phyloP scores from a whole-genome alignment of 2,888 invertebrate genomes.

The Eulithis prunata region DNA sequence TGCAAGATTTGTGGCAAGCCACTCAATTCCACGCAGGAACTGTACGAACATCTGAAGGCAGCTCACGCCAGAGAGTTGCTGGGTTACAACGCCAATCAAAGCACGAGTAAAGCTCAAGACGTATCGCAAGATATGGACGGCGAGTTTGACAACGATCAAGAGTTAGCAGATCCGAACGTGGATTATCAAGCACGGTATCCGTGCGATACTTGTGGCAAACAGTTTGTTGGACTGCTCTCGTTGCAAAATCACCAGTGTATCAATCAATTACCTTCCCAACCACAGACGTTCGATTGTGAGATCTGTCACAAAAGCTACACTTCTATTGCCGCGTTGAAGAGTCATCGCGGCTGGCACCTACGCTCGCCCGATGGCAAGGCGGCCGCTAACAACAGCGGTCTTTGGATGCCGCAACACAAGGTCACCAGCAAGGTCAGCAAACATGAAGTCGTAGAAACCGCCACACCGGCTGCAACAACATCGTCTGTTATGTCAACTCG shows the following conservation, averaged over 20 bases:
- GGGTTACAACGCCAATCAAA: slow-evolving; percentile 77
- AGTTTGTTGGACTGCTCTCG: slow-evolving; percentile 80
- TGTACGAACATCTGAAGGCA: slow-evolving; percentile 86
- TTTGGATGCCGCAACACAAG: slow-evolving; percentile 83
- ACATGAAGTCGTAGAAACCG: slow-evolving; percentile 73
- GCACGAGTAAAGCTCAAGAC: slow-evolving; percentile 67
- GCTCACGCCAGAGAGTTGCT: slow-evolving; percentile 82
- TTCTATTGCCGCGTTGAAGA: slow-evolving; percentile 86
- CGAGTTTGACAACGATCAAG: slow-evolving; percentile 72
- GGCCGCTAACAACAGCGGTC: slow-evolving; percentile 78
- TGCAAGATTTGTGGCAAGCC: slow-evolving; percentile 87
- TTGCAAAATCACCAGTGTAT: slow-evolving; percentile 83
- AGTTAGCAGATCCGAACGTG: slow-evolving; percentile 66
- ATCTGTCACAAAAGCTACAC: slow-evolving; percentile 87
- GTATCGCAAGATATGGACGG: slow-evolving; percentile 60
- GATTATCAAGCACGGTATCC: slow-evolving; percentile 81
- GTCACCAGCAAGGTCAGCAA: slow-evolving; percentile 81
- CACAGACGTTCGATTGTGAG: slow-evolving; percentile 84
- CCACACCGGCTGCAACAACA: slow-evolving; percentile 51
- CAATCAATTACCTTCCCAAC: slow-evolving; percentile 64
- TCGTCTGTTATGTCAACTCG: slow-evolving; percentile 16
- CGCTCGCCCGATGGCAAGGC: slow-evolving; percentile 84
- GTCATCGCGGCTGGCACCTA: slow-evolving; percentile 88
- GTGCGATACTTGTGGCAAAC: slow-evolving; percentile 83
- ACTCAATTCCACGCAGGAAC: slow-evolving; percentile 85